Conservation (phyloP, 2,113 vertebrate genomes). For the Penelope pileata region DNA sequence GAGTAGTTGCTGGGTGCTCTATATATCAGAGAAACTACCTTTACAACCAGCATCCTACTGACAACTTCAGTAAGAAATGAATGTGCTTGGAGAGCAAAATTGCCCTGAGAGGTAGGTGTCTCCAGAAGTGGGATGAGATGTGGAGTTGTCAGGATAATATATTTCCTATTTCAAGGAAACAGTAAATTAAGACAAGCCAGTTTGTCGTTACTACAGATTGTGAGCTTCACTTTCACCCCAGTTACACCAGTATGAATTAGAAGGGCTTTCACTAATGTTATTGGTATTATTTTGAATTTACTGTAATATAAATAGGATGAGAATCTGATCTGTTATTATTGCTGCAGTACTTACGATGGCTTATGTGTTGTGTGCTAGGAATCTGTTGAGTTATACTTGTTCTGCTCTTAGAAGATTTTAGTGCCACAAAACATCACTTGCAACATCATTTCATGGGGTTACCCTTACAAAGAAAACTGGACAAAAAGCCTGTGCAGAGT, state of each 20-base stretch:
- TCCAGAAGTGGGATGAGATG: neutral
- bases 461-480: neutral
- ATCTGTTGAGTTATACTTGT: neutral
- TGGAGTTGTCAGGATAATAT: neutral
- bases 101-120: neutral
- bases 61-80: neutral
- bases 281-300: neutral
- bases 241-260: neutral
- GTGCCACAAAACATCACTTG: neutral
- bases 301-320: neutral
- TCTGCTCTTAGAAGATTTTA: neutral
- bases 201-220: neutral
- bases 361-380: rapidly evolving
- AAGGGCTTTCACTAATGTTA: neutral
- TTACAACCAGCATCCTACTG: neutral
- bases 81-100: neutral
- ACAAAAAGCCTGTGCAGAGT: neutral
- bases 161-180: neutral
- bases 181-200: neutral
- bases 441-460: neutral
- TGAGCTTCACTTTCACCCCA: neutral
- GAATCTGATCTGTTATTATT: neutral
- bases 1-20: neutral
- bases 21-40: neutral
- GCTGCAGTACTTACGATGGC: neutral